Conservation (phyloP, 2,888 invertebrate genomes). For the Caprella mutica region DNA sequence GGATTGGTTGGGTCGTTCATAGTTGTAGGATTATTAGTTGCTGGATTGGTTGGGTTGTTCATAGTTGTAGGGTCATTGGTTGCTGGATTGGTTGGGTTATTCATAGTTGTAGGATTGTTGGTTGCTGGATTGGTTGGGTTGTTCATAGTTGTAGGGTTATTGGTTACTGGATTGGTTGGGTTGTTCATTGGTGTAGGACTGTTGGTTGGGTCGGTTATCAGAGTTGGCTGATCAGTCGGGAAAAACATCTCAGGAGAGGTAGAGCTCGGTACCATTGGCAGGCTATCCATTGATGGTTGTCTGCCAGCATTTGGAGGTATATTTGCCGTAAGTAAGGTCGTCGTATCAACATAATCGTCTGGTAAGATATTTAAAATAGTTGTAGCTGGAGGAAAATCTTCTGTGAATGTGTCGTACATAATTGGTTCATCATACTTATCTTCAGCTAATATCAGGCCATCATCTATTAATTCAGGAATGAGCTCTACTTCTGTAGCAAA, state of each 20-base stretch:
- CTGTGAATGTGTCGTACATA: too few species aligned
- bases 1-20: neutral
- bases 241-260: neutral
- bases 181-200: neutral
- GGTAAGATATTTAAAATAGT: too few species aligned
- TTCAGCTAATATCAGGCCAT: too few species aligned
- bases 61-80: too few species aligned
- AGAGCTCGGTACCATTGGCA: too few species aligned
- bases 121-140: neutral
- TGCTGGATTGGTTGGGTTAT: neutral
- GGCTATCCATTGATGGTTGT: too few species aligned
- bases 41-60: neutral
- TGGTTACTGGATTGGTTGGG: neutral
- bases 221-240: neutral
- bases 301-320: too few species aligned
- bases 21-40: neutral
- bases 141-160: neutral
- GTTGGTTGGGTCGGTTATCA: neutral
- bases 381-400: too few species aligned
- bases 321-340: too few species aligned
- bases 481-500: neutral
- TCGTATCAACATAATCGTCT: too few species aligned
- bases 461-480: neutral
- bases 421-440: too few species aligned
- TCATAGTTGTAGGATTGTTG: too few species aligned